Base-by-base conservation (phyloP, 1,140 invertebrate species). In the Bactericera cockerelli region DNA sequence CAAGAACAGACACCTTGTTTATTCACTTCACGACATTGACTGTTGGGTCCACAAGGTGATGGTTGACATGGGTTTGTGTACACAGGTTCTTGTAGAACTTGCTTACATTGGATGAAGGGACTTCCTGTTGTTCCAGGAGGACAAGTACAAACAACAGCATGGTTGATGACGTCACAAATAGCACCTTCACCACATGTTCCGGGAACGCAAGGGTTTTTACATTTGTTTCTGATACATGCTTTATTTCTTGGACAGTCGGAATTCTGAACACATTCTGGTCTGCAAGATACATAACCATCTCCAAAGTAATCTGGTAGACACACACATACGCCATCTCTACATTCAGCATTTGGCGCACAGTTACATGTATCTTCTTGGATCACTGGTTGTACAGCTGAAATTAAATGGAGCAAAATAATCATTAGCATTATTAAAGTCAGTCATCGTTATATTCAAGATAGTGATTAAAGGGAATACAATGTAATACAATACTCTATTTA, bases 181-280 rank as follows among this genome's bases (percentile, higher is more conserved):
- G 85, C 81, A 68, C 87, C 83, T 1, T 73, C 67, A 16, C 85
- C 86, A 70, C 86, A 89, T 26, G 79, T 80, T 61, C 81, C 83
- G n/a, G 80, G 80, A 31, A 31, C 28, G 64, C 86, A 89, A 22
- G 84, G 85, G 69, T 89, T 79, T 58, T 76, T 71, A 68, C 87
- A 89, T 71, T 82, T 84, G 61, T 81, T 78, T 66, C 79, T 80
- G 26, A 84, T 79, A 66, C 87, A 90, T 13, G 83, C 81, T 65
- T 80, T 77, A 61, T 82, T 80, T 22, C 78, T 78, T 1, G 81
- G 68, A 70, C 86, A 89, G 63, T 90, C 84, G 1, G 80, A 76
- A 65, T 84, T 81, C 10, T 83, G 70, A 1, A 78, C 76, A 68
- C 86, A 89, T 70, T 86, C 83, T 2, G 83, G 82, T 59, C 83